Base-by-base conservation (phyloP, 2,888 invertebrate species). In the Aplocera efformata region DNA sequence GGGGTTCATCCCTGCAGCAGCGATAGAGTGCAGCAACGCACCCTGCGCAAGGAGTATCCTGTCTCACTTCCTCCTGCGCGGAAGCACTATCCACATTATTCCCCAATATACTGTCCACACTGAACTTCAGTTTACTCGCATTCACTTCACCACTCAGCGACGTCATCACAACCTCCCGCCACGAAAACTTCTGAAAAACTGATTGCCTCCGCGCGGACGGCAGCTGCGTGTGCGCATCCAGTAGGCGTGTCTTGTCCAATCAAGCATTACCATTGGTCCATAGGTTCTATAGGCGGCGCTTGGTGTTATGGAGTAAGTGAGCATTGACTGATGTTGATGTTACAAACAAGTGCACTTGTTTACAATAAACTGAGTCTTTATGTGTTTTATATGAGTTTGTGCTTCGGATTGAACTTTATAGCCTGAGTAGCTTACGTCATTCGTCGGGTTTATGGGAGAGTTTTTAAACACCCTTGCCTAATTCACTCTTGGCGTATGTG, bases 101-200 rank as follows among this genome's bases (percentile, higher is more conserved):
- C 7, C 92, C 90, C 39, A 94, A 69, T 53, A 94, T 91, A 62
- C 92, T 89, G 61, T 94, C 93, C 48, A 94, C 91, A 60, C 94
- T 93, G 65, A 94, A 94, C 82, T 93, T 93, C 50, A 92, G 71
- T 59, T 89, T 88, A 51, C 63, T 76, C 54, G 73, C 56, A 50
- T 63, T 72, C 50, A 79, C 70, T 60, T 79, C 80, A 72, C 81
- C 63, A 55, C 66, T 72, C 34, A 83, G 50, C 47, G 85, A 82
- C 63, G 83, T 86, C 83, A 7, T 10, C 3, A 61, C 53, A 65
- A 71, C 72, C 67, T 57, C 50, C 63, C 60, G 53, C 56, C 56
- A 54, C 53, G 67, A 67, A 64, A 55, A 74, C 68, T 55, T 58
- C 71, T 72, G 72, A 74, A 77, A 83, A 76, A 88, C 86, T 86